Evolutionary conservation across 1,140 invertebrate species (phyloP).

Genomic region (Drosophila nannoptera): DNA sequence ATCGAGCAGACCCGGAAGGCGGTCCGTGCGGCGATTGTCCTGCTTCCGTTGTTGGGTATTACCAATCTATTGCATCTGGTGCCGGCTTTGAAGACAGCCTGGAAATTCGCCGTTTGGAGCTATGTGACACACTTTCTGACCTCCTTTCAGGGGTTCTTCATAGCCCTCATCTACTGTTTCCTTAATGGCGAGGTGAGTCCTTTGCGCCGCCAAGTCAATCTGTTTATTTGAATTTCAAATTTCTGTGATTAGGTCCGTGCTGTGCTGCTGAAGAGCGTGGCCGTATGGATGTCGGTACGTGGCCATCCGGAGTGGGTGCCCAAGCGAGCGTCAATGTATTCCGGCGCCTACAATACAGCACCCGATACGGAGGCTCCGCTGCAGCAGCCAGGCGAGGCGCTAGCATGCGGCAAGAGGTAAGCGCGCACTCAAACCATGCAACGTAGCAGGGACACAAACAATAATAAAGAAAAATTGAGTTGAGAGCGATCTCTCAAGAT

Average conservation of each 20-base stretch:
- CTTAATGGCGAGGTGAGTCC: slow-evolving; percentile 90
- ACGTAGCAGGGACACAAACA: not conserved
- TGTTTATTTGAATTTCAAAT: not conserved
- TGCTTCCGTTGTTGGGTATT: slow-evolving; percentile 90
- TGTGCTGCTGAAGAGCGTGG: slow-evolving; percentile 81
- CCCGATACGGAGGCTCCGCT: slow-evolving; percentile 69
- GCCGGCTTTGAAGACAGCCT: slow-evolving; percentile 83
- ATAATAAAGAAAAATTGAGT: not conserved
- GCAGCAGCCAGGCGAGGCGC: slow-evolving; percentile 44
- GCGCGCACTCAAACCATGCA: not conserved
- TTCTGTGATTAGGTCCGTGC: slow-evolving; percentile 80
- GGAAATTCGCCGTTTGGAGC: slow-evolving; percentile 89
- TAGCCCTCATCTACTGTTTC: slow-evolving; percentile 92
- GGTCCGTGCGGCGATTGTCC: slow-evolving; percentile 87
- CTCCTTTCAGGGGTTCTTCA: slow-evolving; percentile 92
- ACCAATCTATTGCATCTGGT: slow-evolving; percentile 88
- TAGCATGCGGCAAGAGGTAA: slow-evolving; percentile 54
- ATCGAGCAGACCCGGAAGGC: slow-evolving; percentile 90
- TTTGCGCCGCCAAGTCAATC: not conserved
- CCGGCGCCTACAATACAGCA: slow-evolving; percentile 75
- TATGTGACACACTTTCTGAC: slow-evolving; percentile 89
- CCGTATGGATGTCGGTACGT: slow-evolving; percentile 81
- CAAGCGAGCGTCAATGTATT: slow-evolving; percentile 80
- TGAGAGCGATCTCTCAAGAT: no score
- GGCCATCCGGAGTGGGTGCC: slow-evolving; percentile 79